phyloP scores from a whole-genome alignment of 2,797 vertebrate genomes.

The Pelodytes ibericus region DNA sequence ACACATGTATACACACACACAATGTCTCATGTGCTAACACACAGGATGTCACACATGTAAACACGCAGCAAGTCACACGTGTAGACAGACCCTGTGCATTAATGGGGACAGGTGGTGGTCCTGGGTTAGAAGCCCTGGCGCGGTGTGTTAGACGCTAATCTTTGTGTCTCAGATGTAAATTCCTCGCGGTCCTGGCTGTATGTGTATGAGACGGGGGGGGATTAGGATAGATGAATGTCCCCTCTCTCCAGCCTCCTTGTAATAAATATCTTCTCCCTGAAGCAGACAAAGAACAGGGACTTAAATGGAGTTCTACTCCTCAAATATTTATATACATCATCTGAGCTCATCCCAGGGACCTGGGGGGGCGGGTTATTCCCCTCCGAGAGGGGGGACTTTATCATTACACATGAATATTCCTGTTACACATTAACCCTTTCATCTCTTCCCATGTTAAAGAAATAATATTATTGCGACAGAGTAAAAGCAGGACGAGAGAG shows the following conservation, averaged over 20 bases:
- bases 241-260: background rate
- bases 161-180: constrained; percentile 6
- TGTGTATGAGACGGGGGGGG: constrained; percentile 15
- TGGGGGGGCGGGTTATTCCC: background rate
- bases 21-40: no score
- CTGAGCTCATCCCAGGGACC: background rate
- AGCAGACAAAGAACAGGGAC: constrained; percentile 22
- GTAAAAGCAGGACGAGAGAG: no score
- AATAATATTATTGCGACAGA: no score
- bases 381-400: background rate
- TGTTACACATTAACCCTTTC: no score
- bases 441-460: no score
- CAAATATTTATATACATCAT: constrained; percentile 31
- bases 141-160: no score
- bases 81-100: no score
- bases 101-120: no score
- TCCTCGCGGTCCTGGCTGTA: constrained; percentile 12
- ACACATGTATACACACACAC: background rate
- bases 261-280: constrained; percentile 8
- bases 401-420: no score
- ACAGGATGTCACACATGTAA: no score
- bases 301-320: constrained; percentile 23
- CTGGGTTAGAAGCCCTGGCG: no score
- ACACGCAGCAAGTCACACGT: no score
- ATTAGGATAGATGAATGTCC: constrained; percentile 3